Conservation (phyloP, 2,888 invertebrate genomes). For the Trilocha varians region DNA sequence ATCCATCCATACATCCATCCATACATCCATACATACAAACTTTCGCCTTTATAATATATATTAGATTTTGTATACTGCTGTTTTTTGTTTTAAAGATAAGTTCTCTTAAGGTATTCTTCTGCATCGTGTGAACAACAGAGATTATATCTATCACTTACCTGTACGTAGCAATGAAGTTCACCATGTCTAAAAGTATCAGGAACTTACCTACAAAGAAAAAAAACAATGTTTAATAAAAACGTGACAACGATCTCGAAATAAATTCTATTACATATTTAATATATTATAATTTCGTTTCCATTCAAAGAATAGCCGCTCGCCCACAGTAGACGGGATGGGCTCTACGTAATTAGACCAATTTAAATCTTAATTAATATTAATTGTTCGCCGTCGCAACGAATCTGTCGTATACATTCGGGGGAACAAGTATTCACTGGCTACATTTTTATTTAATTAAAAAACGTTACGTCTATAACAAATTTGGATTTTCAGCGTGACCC, state of each 20-base stretch:
- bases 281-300: slow-evolving; percentile 33
- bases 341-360: slow-evolving; percentile 73
- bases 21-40: too few species aligned
- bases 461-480: slow-evolving; percentile 17
- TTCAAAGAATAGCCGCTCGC: slow-evolving; percentile 46
- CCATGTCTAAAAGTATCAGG: background rate
- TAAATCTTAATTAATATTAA: slow-evolving; percentile 74
- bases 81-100: too few species aligned
- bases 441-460: slow-evolving; percentile 31
- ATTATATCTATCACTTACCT: background rate
- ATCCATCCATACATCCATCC: too few species aligned
- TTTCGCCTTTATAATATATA: too few species aligned
- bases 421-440: slow-evolving; percentile 24
- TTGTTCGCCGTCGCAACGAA: slow-evolving; percentile 69
- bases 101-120: too few species aligned
- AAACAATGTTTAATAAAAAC: slow-evolving; percentile 1
- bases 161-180: slow-evolving; percentile 7
- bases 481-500: slow-evolving; percentile 15
- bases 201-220: slow-evolving; percentile 28
- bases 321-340: slow-evolving; percentile 54
- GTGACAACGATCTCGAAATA: slow-evolving; percentile 5
- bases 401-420: slow-evolving; percentile 57
- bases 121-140: too few species aligned
- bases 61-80: too few species aligned
- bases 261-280: slow-evolving; percentile 18